Conservation (phyloP, 2,888 invertebrate species). For the Entomobrya multifasciata region DNA sequence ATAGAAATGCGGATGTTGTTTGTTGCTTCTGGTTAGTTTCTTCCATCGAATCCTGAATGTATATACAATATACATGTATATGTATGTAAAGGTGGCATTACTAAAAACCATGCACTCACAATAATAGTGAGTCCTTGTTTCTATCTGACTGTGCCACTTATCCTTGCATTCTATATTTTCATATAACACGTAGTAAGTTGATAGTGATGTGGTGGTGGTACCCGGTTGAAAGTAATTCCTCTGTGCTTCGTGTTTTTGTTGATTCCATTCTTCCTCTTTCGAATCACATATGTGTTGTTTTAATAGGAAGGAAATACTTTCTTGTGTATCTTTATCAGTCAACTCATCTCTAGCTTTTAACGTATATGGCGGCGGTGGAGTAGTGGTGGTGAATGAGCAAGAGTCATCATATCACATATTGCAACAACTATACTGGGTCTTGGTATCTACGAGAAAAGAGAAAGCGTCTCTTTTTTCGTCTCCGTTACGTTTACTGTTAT, state of each 20-base stretch:
- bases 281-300: not conserved
- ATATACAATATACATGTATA: no score
- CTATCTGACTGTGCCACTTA: slow-evolving; percentile 24
- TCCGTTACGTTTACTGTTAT: slow-evolving; percentile 14
- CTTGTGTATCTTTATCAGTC: not conserved
- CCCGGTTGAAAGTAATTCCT: not conserved
- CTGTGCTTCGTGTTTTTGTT: not conserved
- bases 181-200: not conserved
- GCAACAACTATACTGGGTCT: not conserved
- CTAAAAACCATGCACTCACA: not conserved
- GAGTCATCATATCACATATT: not conserved
- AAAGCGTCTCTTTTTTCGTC: slow-evolving; percentile 19
- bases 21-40: slow-evolving; percentile 43
- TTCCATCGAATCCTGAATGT: no score
- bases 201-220: not conserved
- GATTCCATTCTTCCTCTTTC: no score
- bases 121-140: not conserved
- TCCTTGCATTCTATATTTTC: not conserved
- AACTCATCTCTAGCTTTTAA: not conserved
- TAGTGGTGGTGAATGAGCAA: not conserved
- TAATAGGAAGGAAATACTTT: not conserved
- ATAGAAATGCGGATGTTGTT: slow-evolving; percentile 27
- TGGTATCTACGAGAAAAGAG: no score
- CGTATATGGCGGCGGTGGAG: not conserved
- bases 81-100: not conserved